Evolutionary conservation across 2,888 invertebrate species (phyloP).

Genomic region (Phyllotreta striolata): DNA sequence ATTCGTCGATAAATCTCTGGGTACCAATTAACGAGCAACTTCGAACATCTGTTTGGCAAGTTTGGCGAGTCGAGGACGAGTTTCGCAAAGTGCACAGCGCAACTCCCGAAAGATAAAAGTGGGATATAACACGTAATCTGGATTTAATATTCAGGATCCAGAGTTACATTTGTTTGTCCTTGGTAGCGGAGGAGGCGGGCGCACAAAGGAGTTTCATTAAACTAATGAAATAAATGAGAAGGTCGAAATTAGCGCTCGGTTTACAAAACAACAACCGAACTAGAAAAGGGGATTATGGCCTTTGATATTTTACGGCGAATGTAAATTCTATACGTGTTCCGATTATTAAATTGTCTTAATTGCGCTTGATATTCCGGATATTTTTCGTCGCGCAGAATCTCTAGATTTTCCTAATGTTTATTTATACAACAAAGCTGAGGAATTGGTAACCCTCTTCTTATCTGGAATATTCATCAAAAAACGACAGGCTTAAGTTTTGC

Average conservation of each 20-base stretch:
- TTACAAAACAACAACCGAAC: constrained; percentile 52
- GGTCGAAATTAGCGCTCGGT: constrained; percentile 55
- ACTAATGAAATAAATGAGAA: constrained; percentile 57
- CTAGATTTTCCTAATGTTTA: no score
- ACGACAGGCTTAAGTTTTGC: no score
- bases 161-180: constrained; percentile 37
- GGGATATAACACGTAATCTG: constrained; percentile 29
- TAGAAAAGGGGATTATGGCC: constrained; percentile 50
- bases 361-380: no score
- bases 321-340: constrained; percentile 52
- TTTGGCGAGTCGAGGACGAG: not conserved
- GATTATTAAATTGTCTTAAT: constrained; percentile 50
- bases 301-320: constrained; percentile 51
- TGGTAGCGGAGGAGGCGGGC: constrained; percentile 50
- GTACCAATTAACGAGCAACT: constrained; percentile 12
- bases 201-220: constrained; percentile 56
- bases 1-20: constrained; percentile 5
- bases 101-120: constrained; percentile 26
- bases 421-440: no score
- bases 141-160: constrained; percentile 31
- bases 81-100: constrained; percentile 25
- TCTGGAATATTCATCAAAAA: no score
- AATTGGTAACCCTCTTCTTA: no score
- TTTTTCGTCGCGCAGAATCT: no score
- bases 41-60: constrained; percentile 1